Evolutionary conservation across 2,113 vertebrate species (phyloP).

Genomic region (Callorhinus ursinus): DNA sequence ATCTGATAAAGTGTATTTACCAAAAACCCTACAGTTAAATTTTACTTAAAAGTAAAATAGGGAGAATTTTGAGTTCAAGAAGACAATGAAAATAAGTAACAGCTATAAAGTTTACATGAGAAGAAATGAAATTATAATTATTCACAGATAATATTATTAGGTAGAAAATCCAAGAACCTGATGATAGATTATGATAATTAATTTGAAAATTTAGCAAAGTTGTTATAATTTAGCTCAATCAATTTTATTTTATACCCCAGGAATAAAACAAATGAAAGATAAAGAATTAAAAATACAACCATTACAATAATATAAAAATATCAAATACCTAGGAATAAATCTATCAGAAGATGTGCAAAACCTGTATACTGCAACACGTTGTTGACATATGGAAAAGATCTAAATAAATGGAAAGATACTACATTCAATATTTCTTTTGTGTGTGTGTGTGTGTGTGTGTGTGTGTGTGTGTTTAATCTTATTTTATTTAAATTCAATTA

Average conservation of each 20-base stretch:
- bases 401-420: not conserved
- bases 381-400: not conserved
- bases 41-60: not conserved
- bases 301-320: not conserved
- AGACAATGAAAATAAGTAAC: not conserved
- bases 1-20: not conserved
- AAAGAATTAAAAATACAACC: not conserved
- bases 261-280: not conserved
- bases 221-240: not conserved
- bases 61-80: not conserved
- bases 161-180: not conserved
- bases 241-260: not conserved
- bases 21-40: not conserved
- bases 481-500: not conserved
- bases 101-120: not conserved
- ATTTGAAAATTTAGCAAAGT: not conserved
- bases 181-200: not conserved
- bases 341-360: not conserved
- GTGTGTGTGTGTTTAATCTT: not conserved
- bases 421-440: not conserved
- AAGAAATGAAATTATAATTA: slow-evolving; percentile 25
- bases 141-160: not conserved
- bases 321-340: not conserved
- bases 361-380: not conserved
- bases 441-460: not conserved